Base-by-base conservation (phyloP, 92 coral and sea anemone species). In the Montipora capitata region DNA sequence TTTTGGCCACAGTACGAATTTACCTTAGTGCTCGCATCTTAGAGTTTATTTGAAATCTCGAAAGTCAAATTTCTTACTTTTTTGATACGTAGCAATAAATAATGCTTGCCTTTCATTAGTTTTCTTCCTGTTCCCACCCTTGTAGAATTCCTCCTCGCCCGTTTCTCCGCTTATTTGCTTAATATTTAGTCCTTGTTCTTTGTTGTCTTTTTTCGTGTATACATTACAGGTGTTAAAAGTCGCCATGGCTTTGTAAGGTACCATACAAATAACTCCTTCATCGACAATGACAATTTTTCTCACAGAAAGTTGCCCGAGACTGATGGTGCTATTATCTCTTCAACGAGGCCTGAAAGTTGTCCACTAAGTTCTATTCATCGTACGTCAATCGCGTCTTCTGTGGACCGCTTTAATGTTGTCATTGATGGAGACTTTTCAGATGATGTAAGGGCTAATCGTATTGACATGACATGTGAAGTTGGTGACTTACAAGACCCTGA, bases 311-410 rank as follows among this genome's bases (percentile, higher is more conserved):
- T 85, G 70, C 54, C 57, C 9, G 13, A 67, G 13, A 27, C 78
- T n/a, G 79, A 44, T 3, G 68, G 8, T 66, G 57, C 84, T 15
- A 43, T 9, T 18, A 3, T 35, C 7, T 3, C 15, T 38, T 79
- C 39, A 64, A 59, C 77, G 14, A 52, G 87, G 66, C 93, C 92
- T 15, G 82, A 71, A n/a, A 87, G 94, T 38, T 86, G 95, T 2
- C 96, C 98, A 35, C 94, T 85, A n/a, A 88, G 98, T 61, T 93
- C 98, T 1, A 58, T 90, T 39, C 98, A 93, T 49, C 77, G 86
- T 49, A 94, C 92, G 40, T 93, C 95, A 2, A 74, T 72, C 58
- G 96, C 94, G 7, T 94, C 95, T 1, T 85, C 96, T 11, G 86
- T 74, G 38, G 61, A 74, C 5, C 86, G 81, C 10, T 66, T 40